Percentiles rank a stretch among this genome's conserved stretches.
Evolutionary conservation across 2,797 vertebrate species (phyloP).

Genomic region (Myotis vivesi): DNA sequence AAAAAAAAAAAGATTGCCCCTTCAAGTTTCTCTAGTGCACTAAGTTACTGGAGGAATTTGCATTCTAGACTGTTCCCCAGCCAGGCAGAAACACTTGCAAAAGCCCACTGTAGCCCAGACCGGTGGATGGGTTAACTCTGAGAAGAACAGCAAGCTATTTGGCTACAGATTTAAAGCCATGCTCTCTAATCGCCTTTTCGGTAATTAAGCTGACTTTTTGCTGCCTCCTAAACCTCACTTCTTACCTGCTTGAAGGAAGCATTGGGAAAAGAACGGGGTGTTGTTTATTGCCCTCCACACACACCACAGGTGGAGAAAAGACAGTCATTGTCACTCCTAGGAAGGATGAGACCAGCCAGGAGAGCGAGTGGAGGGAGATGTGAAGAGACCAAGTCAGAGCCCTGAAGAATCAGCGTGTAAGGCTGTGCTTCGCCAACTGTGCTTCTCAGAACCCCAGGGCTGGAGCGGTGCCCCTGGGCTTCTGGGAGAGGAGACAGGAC

Average conservation of each 20-base stretch:
- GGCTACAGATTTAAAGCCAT: background rate
- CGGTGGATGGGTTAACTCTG: background rate
- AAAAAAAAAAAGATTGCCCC: background rate
- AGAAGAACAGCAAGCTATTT: background rate
- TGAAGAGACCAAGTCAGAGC: background rate
- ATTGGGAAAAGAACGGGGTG: background rate
- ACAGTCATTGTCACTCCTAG: background rate
- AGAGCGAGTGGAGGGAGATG: background rate
- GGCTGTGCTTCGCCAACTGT: background rate
- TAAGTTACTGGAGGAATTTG: background rate
- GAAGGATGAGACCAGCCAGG: background rate
- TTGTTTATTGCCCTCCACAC: background rate
- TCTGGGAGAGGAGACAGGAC: background rate
- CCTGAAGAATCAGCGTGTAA: background rate
- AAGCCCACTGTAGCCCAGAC: background rate
- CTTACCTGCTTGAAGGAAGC: background rate
- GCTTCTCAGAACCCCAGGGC: background rate
- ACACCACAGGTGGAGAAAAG: background rate
- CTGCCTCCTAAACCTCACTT: background rate
- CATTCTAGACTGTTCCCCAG: background rate
- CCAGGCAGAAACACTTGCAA: background rate
- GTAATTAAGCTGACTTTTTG: background rate
- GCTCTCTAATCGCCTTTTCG: background rate
- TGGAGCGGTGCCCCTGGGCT: background rate
- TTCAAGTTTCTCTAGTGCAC: background rate